Evolutionary conservation across 2,888 invertebrate genomes (phyloP).

Genomic region (Polymixis lichenea): DNA sequence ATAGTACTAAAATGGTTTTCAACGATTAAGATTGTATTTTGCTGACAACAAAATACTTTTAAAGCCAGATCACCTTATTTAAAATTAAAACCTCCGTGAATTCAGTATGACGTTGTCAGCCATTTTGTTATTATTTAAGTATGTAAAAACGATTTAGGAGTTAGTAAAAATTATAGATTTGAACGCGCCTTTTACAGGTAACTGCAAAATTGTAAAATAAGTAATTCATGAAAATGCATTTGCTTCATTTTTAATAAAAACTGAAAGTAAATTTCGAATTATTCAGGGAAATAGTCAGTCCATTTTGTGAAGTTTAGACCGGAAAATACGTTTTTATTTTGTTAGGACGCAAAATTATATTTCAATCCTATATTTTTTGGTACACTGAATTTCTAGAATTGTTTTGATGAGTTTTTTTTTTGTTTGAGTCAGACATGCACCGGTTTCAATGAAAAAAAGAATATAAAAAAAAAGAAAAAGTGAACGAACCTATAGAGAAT

Average conservation of each 20-base stretch:
- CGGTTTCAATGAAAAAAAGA: background rate
- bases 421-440: background rate
- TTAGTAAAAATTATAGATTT: constrained; percentile 21
- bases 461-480: background rate
- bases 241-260: constrained; percentile 29
- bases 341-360: background rate
- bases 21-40: background rate
- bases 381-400: background rate
- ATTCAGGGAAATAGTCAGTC: constrained; percentile 22
- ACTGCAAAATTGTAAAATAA: constrained; percentile 32
- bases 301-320: constrained; percentile 3
- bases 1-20: constrained; percentile 4
- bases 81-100: background rate
- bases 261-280: constrained; percentile 31
- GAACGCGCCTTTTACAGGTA: background rate
- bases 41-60: constrained; percentile 4
- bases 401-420: background rate
- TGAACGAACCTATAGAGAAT: background rate
- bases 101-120: background rate
- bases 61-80: background rate
- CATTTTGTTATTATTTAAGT: constrained; percentile 11
- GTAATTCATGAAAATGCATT: constrained; percentile 15
- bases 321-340: constrained; percentile 12
- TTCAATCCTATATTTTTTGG: background rate
- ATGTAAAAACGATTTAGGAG: constrained; percentile 9